Evolutionary conservation across 2,888 invertebrate species (phyloP).

Genomic region (Nymphalis polychloros): DNA sequence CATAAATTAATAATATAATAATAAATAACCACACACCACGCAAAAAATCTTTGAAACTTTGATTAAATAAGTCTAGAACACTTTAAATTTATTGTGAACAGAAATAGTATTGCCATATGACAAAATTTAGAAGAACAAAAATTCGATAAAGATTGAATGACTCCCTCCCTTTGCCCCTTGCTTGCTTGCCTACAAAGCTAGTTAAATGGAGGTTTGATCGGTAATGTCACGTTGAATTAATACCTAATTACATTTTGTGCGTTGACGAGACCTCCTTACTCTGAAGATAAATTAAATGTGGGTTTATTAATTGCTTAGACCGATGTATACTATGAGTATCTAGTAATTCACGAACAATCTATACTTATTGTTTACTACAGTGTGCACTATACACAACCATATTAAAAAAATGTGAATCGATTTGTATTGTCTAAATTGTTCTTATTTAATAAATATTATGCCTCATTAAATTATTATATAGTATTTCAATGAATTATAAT

Average conservation of each 20-base stretch:
- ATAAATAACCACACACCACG: too few species aligned
- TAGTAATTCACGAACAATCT: neutral
- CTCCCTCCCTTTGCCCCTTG: neutral
- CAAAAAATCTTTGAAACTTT: too few species aligned
- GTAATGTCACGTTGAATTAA: slow-evolving; percentile 38
- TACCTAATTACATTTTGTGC: slow-evolving; percentile 19
- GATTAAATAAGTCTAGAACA: too few species aligned
- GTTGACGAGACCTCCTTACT: neutral
- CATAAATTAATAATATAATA: too few species aligned
- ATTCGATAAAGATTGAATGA: neutral
- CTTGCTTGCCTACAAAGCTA: slow-evolving; percentile 1
- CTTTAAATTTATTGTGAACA: too few species aligned
- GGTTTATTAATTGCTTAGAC: neutral
- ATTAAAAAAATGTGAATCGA: neutral
- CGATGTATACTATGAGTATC: neutral
- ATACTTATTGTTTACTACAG: slow-evolving; percentile 6
- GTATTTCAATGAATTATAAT: neutral
- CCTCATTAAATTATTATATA: neutral
- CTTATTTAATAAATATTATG: neutral
- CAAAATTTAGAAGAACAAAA: neutral
- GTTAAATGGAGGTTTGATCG: slow-evolving; percentile 32
- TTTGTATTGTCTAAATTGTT: neutral
- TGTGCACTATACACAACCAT: slow-evolving; percentile 9
- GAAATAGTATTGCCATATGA: neutral
- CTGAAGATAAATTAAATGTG: neutral